Conservation (phyloP, 2,797 vertebrate species). For the Eptatretus atami region DNA sequence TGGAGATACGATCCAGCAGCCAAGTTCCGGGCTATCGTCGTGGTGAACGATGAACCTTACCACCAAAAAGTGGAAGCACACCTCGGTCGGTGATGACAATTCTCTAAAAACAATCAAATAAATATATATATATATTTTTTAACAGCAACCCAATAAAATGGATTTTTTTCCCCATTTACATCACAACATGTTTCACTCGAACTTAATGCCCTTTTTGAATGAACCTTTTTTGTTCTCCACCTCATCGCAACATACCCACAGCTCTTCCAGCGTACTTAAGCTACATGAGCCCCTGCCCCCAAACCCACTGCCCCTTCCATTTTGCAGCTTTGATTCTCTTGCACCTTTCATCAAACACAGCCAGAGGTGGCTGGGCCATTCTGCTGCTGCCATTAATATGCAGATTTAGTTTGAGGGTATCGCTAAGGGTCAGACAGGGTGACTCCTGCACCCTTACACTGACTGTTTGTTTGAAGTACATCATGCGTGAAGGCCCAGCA, state of each 20-base stretch:
- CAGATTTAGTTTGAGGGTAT: not conserved
- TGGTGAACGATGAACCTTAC: too few relatives aligned
- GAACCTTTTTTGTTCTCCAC: too few relatives aligned
- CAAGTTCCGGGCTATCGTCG: too few relatives aligned
- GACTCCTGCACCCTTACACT: not conserved
- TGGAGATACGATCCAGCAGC: too few relatives aligned
- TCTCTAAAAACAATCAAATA: too few relatives aligned
- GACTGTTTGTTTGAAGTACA: not conserved
- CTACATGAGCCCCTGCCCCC: not conserved
- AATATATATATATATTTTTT: too few relatives aligned
- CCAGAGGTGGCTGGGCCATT: slow-evolving; percentile 3
- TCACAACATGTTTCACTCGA: too few relatives aligned
- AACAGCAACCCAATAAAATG: too few relatives aligned
- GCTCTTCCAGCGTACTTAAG: not conserved
- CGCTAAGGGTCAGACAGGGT: slow-evolving; percentile 1
- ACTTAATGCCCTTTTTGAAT: too few relatives aligned
- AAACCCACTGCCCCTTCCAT: not conserved
- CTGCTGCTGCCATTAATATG: not conserved
- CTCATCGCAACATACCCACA: not conserved
- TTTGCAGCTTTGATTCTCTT: slow-evolving; percentile 1
- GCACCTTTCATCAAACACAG: slow-evolving; percentile 2
- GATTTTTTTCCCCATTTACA: too few relatives aligned
- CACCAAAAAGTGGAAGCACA: too few relatives aligned
- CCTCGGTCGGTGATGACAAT: too few relatives aligned
- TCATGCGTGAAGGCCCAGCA: not conserved